Base-by-base conservation (phyloP, 1,140 invertebrate species). In the Drosophila nikananu region DNA sequence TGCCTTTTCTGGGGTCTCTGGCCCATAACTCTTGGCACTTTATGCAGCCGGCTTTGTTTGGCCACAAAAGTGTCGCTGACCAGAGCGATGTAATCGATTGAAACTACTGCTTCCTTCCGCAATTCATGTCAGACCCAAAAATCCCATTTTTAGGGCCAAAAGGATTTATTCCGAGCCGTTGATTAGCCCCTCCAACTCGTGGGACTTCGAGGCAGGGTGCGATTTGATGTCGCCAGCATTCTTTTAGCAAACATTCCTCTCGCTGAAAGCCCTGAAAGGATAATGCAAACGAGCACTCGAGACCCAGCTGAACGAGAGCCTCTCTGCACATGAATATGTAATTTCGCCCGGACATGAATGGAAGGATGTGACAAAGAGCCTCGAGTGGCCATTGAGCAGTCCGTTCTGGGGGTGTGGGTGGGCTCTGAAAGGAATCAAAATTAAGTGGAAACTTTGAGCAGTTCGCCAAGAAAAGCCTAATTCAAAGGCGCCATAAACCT, bases 241-340 rank as follows among this genome's bases (percentile, higher is more conserved):
- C 48, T 44, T 41, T 52, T 30, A 30, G 49, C 63, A 44, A 30
- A 23, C 30, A 54, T 64, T 63, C 41, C 60, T 30, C 13, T 19
- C 41, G 25, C 58, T 44, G 46, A 46, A 67, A 49, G 35, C 54
- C 59, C 46, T 72, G 23, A 52, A 63, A 73, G 76, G 66, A 79
- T 79, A 79, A 79, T 80, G 77, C 66, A 73, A 79, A 78, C 66
- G 75, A 73, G 52, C 67, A 59, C 77, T 79, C 52, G 66, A 79
- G 77, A 79, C 76, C 66, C 66, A 73, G 71, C 51, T 65, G 52
- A 55, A 42, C 42, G 39, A 68, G 76, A 35, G 75, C 37, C 75
- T 52, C 76, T 80, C n/a, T 21, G 60, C 67, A 58, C 68, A 79
- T 79, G 67, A 79, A 80, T 65, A 73, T 79, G 66, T 78, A 61